Base-by-base conservation (phyloP, 2,113 vertebrate species). In the Prunella himalayana region DNA sequence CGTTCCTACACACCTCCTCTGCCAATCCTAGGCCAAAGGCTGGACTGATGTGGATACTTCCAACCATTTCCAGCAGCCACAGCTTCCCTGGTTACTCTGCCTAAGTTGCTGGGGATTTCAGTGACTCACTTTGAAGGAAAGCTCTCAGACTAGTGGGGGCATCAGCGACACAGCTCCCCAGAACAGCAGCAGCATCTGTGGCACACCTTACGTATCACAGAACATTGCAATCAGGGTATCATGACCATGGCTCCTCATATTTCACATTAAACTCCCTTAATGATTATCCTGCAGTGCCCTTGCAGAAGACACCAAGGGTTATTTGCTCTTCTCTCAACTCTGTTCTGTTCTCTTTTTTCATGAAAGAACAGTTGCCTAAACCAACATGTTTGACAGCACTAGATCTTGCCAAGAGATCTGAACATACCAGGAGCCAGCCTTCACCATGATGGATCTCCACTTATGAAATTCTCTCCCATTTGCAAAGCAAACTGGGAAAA, bases 161-260 rank as follows among this genome's bases (percentile, higher is more conserved):
- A 54, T 51, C 63, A 51, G 21, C 61, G 5, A 28, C 87, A 77
- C 23, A 20, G 14, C 30, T 51, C n/a, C 53, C n/a, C 8, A 7
- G 24, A 68, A n/a, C 35, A 42, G 54, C 27, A 69, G 49, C 56
- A 57, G 45, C 35, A 56, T 23, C 27, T 11, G 9, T 0, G 0
- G 28, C 17, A 49, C 24, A 75, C 25, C 27, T 66, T 44, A 31
- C 16, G 18, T 16, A n/a, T 30, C 59, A 49, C 8, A 22, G 49
- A 53, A 66, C 18, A 72, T 39, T 49, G 44, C 30, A n/a, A 30
- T 37, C 0, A 0, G 4, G 13, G 3, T 41, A n/a, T 56, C 3
- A 2, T 25, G 33, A 80, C 24, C 7, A 39, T 25, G 27, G 8
- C 54, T 71, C 28, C 47, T 44, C 64, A 77, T 16, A 35, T 42